Base-by-base conservation (phyloP, 2,113 vertebrate genomes). In the Grus americana region DNA sequence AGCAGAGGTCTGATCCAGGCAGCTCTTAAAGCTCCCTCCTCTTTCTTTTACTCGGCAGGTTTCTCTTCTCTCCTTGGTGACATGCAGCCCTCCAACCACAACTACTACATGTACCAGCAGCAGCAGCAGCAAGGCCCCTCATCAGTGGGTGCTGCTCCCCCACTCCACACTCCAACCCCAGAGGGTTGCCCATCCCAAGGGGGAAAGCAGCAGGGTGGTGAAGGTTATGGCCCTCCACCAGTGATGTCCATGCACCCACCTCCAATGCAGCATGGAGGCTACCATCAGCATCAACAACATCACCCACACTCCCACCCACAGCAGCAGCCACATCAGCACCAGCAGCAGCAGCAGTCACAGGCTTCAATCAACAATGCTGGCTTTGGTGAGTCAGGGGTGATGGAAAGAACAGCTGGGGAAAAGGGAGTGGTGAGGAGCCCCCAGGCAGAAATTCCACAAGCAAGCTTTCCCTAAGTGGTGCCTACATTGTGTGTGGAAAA, bases 141-240 rank as follows among this genome's bases (percentile, higher is more conserved):
- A 5, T 38, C 97, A 71, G 96, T 97, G 58, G 94, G 97, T 96
- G 91, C 92, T 84, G 92, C 98, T 55, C 98, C 99, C 19, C 97
- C 98, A 8, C 98, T 99, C 87, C 99, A 99, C 97, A 99, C 99
- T 86, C 99, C 99, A 46, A 98, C 98, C 88, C 98, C 98, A n/a
- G 98, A 98, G 50, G 96, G 98, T 3, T 99, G 96, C 96, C 96
- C 86, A 97, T 98, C 98, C 30, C 93, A 98, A 11, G 97, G 97
- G 50, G 97, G 96, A 42, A 98, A 98, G 80, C 98, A 94, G 63
- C 95, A 97, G 20, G 97, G 97, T 62, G 94, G 97, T 3, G 98
- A 98, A 70, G 94, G 97, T 88, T 98, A 98, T 4, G 98, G 98
- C 46, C 97, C 97, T 26, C 95, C 98, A 6, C 67, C 97, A 7